phyloP scores from a whole-genome alignment of 92 coral and sea anemone genomes.

The Palythoa grandis region DNA sequence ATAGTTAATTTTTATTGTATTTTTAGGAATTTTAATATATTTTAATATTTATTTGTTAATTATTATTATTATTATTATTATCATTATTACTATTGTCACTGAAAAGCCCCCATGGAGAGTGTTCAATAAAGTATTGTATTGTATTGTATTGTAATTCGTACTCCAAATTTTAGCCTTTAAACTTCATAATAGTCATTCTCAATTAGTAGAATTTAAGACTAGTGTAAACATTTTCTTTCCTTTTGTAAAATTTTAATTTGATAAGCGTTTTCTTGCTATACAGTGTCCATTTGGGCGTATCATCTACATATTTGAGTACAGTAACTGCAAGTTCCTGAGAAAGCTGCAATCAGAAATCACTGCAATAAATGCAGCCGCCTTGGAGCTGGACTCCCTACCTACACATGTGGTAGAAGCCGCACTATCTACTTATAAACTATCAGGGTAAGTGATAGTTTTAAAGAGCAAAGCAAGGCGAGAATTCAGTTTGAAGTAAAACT shows the following conservation, averaged over 20 bases:
- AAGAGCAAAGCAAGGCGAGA: background rate
- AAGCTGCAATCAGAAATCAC: constrained; percentile 80
- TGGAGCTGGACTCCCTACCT: constrained; percentile 87
- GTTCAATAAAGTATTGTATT: no score
- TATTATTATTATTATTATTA: no score
- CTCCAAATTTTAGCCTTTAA: no score
- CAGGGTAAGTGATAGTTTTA: constrained; percentile 64
- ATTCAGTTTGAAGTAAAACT: background rate
- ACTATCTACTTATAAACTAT: constrained; percentile 91
- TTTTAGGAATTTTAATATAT: no score
- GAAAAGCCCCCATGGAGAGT: no score
- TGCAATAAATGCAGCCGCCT: constrained; percentile 85
- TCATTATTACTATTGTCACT: no score
- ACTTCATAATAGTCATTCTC: no score
- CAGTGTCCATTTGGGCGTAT: constrained; percentile 95
- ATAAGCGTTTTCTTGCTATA: background rate
- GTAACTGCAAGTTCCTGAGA: constrained; percentile 79
- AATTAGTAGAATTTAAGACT: no score
- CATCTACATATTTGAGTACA: constrained; percentile 87
- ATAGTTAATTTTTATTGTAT: no score
- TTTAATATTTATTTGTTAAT: no score
- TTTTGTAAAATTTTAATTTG: background rate
- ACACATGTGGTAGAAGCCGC: constrained; percentile 95
- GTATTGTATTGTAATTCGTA: no score
- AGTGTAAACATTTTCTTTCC: no score